phyloP scores from a whole-genome alignment of 2,113 vertebrate genomes.

The human (Homo sapiens) region DNA sequence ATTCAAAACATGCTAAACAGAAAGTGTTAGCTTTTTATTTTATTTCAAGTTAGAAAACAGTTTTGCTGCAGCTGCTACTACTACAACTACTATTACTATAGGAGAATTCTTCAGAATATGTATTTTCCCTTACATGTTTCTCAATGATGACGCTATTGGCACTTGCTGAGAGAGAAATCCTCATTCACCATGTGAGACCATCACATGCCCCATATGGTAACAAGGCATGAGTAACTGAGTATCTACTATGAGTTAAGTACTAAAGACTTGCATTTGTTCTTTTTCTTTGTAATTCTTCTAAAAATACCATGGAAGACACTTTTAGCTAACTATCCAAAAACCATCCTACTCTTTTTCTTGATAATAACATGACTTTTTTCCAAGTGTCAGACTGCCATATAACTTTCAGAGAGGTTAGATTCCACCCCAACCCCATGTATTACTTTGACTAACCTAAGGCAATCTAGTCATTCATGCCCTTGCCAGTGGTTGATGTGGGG shows the following conservation, averaged over 20 bases:
- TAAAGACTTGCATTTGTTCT: background rate
- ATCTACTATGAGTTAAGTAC: background rate
- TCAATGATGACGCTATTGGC: background rate
- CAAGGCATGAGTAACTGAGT: background rate
- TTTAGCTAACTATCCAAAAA: slow-evolving; percentile 1
- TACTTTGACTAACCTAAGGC: background rate
- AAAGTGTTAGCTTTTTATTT: background rate
- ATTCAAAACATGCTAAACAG: slow-evolving; percentile 15
- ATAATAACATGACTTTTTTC: background rate
- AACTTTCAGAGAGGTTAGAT: background rate
- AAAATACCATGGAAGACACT: background rate
- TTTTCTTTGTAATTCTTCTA: background rate
- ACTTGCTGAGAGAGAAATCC: background rate
- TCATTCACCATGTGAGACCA: background rate
- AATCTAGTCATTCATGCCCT: background rate
- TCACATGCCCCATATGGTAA: background rate
- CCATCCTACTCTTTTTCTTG: background rate
- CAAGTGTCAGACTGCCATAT: background rate
- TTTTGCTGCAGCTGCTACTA: background rate
- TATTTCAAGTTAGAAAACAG: slow-evolving; percentile 3
- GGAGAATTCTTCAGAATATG: background rate
- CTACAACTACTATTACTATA: background rate
- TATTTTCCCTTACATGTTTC: background rate
- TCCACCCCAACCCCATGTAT: background rate
- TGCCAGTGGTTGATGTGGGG: background rate